A percentile compares a stretch with the other conserved stretches of the same genome.
These are phyloP conservation scores for Pedionomus torquatus DNA, from an alignment of 2,113 vertebrate species.

Conservation along the genomic window DNA sequence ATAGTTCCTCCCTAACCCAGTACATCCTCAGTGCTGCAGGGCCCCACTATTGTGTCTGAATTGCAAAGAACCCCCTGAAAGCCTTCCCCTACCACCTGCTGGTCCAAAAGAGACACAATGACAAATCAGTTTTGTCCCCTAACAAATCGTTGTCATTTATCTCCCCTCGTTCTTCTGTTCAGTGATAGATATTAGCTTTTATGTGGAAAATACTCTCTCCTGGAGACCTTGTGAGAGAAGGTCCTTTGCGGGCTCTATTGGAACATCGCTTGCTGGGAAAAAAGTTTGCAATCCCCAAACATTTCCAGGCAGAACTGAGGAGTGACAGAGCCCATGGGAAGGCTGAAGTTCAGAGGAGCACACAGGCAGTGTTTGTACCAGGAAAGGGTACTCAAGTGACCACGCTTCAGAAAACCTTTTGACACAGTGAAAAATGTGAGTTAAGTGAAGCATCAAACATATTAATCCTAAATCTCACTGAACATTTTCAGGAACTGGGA, in stretches of 20 bases:
- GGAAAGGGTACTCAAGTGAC: background rate
- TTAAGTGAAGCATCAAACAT: background rate
- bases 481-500: background rate
- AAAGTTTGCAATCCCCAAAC: background rate
- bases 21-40: background rate
- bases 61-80: background rate
- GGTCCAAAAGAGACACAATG: background rate
- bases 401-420: background rate
- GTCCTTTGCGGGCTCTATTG: background rate
- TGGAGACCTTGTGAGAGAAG: background rate
- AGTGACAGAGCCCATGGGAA: background rate
- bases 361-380: background rate
- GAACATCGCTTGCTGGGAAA: background rate
- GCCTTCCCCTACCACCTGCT: background rate
- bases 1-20: background rate
- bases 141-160: background rate
- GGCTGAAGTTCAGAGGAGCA: background rate
- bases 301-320: background rate
- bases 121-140: background rate
- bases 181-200: background rate
- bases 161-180: background rate
- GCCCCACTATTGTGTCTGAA: rapidly evolving
- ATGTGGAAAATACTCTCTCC: background rate
- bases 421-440: background rate
- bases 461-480: background rate